Conservation (phyloP, 2,797 vertebrate genomes). For the Peromyscus nudipes region DNA sequence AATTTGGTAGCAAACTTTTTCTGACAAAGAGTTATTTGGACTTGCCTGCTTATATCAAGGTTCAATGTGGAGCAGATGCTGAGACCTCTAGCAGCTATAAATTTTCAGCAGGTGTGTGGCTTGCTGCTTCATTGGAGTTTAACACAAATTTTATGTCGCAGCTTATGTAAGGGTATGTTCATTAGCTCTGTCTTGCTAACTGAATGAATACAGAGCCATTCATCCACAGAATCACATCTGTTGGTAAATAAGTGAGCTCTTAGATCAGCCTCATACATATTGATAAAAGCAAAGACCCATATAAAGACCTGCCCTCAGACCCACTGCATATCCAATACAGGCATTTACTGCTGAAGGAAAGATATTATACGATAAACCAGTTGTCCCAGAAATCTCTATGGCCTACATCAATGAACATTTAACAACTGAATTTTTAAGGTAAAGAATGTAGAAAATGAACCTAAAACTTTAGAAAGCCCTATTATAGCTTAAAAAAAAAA, state of each 20-base stretch:
- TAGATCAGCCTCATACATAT: conserved; percentile 50
- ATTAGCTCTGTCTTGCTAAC: conserved; percentile 80
- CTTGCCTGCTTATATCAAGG: conserved; percentile 15
- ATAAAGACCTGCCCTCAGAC: conserved; percentile 51
- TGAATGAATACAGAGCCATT: conserved; percentile 79
- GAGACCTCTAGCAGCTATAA: conserved; percentile 43
- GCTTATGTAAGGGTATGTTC: conserved; percentile 82
- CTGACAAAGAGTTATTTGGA: background rate
- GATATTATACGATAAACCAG: background rate
- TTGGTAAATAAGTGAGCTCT: conserved; percentile 75
- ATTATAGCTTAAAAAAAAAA: background rate
- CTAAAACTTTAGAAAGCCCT: conserved; percentile 31
- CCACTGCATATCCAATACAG: background rate
- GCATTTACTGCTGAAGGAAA: background rate
- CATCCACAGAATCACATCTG: conserved; percentile 82
- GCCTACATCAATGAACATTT: conserved; percentile 52
- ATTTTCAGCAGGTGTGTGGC: conserved; percentile 68
- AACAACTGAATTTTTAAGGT: conserved; percentile 67
- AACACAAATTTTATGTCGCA: conserved; percentile 76
- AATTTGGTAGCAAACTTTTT: conserved; percentile 45
- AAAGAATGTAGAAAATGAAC: conserved; percentile 9
- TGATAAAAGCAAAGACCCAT: conserved; percentile 71
- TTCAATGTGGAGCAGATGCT: conserved; percentile 3
- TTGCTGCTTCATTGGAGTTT: conserved; percentile 78
- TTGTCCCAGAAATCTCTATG: background rate